Conservation (phyloP, 2,113 vertebrate species). For the Coracopsis vasa region DNA sequence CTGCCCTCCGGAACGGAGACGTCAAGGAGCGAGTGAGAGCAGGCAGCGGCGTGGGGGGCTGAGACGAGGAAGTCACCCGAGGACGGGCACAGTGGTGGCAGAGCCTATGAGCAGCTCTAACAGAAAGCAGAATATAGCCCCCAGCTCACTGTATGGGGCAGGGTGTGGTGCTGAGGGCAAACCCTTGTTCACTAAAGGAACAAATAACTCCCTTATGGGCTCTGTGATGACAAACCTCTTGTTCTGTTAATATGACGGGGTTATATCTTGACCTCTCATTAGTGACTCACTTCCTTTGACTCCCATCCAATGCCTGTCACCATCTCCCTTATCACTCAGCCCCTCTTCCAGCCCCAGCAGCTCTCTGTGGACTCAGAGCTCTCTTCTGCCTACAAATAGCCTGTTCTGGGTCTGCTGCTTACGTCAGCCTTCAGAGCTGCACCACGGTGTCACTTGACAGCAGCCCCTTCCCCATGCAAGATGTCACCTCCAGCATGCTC, state of each 20-base stretch:
- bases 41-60: neutral
- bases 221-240: neutral
- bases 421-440: neutral
- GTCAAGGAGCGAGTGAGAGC: neutral
- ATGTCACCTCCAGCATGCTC: accelerated
- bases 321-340: neutral
- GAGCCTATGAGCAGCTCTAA: neutral
- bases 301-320: neutral
- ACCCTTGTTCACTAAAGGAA: neutral
- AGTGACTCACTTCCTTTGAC: neutral
- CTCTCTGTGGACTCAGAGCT: neutral
- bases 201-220: neutral
- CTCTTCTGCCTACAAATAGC: neutral
- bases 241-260: accelerated
- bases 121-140: neutral
- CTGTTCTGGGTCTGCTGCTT: accelerated
- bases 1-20: neutral
- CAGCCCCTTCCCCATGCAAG: neutral
- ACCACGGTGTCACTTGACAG: neutral
- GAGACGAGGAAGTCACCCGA: neutral
- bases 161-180: neutral
- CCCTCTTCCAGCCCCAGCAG: neutral
- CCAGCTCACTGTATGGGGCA: neutral
- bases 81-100: neutral
- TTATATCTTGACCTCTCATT: neutral